Evolutionary conservation across 2,797 vertebrate species (phyloP), one percentile per base, ranked within the genome.

Genomic region (Eurystomus glaucurus): DNA sequence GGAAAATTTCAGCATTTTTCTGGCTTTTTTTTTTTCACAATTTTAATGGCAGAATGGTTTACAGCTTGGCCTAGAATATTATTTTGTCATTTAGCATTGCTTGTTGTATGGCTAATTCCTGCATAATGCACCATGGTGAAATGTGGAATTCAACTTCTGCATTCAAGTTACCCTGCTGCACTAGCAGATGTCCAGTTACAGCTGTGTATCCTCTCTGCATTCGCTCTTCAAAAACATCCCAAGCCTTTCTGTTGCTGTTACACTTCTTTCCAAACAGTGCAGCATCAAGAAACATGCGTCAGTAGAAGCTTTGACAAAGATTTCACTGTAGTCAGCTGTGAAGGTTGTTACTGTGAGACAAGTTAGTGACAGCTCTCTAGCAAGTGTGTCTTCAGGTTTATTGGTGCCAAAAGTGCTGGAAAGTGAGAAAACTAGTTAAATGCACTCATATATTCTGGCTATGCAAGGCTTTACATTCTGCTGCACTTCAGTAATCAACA

Each of bases 341-440:
- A 94, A 94, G 86, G 66, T 85, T 96, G 72, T 76, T 90, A 54
- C 88, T 92, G 85, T 84, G 86, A 96, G 95, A 97, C 93, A 87
- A 95, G 95, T 92, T 66, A 96, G 77, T 94, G 96, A 96, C 95
- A 96, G 85, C 83, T 93, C 95, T 78, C 76, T 92, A 96, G 66
- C 72, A 94, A 96, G 85, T 33, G 60, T 90, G 64, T 82, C 51
- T 96, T 68, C 26, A 33, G 79, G 82, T 90, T 95, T 90, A 64
- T 18, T 84, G 76, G 66, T 95, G 94, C 95, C 93, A 97, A 68
- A 96, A 96, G 70, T 69, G 26, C 14, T 86, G 39, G 35, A 21
- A 96, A 95, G 85, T 90, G 93, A 96, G 83, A 95, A 90, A 78
- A 79, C 23, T 13, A 5, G 72, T 81, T 93, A 92, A 93, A 85